These are phyloP conservation scores for Carassius auratus DNA, from an alignment of 2,113 vertebrate genomes.

Conservation along the genomic window DNA sequence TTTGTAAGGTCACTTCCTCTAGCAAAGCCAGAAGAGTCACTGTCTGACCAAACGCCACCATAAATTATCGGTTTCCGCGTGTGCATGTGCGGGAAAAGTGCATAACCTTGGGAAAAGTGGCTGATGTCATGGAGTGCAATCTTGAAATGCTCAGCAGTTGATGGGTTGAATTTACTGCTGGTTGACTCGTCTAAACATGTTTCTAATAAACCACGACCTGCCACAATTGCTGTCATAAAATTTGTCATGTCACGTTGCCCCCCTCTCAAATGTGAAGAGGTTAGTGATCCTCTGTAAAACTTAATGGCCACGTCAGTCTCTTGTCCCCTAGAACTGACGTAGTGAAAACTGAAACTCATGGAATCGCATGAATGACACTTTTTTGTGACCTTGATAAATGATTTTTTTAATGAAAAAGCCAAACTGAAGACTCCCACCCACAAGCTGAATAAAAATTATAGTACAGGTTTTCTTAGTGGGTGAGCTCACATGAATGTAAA, in stretches of 20 bases:
- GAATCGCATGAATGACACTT: not conserved
- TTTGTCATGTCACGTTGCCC: slow-evolving; percentile 3
- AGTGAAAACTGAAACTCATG: not conserved
- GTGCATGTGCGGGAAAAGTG: not conserved
- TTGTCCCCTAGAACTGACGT: not conserved
- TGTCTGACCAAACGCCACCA: slow-evolving; percentile 8
- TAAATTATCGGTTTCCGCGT: not conserved
- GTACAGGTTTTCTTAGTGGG: slow-evolving; percentile 15
- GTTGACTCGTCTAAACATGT: slow-evolving; percentile 31
- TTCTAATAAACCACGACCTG: slow-evolving; percentile 31
- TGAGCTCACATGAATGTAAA: slow-evolving; percentile 3
- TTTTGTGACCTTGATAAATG: slow-evolving; percentile 5
- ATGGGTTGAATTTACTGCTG: slow-evolving; percentile 29
- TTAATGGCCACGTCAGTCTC: not conserved
- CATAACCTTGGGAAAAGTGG: slow-evolving; percentile 12
- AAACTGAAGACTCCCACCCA: slow-evolving; percentile 4
- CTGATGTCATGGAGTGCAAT: slow-evolving; percentile 33
- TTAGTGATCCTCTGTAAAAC: slow-evolving; percentile 7
- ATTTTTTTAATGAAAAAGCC: not conserved
- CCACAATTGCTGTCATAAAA: slow-evolving; percentile 22
- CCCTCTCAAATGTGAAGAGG: not conserved
- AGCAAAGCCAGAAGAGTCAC: slow-evolving; percentile 16
- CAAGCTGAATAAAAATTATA: not conserved
- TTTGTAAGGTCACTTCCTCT: slow-evolving; percentile 39
- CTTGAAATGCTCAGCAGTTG: slow-evolving; percentile 16